Evolutionary conservation across 2,113 vertebrate species (phyloP), one percentile per base, ranked within the genome.

Genomic region (Macrotis lagotis): DNA sequence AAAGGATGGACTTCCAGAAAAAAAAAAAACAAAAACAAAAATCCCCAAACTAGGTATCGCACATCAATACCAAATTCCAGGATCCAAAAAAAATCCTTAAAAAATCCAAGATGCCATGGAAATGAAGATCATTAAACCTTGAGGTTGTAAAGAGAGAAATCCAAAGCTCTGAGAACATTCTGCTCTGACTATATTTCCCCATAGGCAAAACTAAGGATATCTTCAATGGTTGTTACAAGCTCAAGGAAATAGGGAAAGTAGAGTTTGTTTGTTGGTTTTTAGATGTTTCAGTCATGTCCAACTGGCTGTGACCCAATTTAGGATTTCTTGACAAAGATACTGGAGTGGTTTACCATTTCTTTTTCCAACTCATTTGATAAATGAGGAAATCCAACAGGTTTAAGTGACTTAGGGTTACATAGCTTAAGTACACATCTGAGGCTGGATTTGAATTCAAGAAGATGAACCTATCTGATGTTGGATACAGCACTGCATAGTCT

Each of bases 1-100:
- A 93, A 44, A 83, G 14, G 95, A 93, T 19, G 25, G 47, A 88
- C 47, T 89, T 14, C 59, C 92, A 91, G 89, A 93, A 89, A 74
- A 28, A 44, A 66, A 59, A 10, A 1, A 44, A 66, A 59, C 2
- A 1, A 25, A 53, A 53, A 53, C 25, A 24, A 25, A 26, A 55
- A 26, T 8, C 26, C 26, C 55, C 10, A 66, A 66, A 66, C 48
- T 83, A 59, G 59, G 48, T 47, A 88, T 88, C 74, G 37, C 91
- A 90, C 53, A 90, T 24, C 50, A 16, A 16, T 19, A 12, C 47
- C 53, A 49, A 12, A 51, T 47, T 89, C 9, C 12, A 49, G 66
- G 25, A 93, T 37, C 31, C 53, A 93, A 88, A 44, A n/a, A 90
- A 90, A 53, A 16, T 28, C 59, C 31, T 48, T 52, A 26, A 55